These are phyloP conservation scores for Petrolisthes manimaculis DNA, from an alignment of 2,888 invertebrate genomes.

Conservation along the genomic window DNA sequence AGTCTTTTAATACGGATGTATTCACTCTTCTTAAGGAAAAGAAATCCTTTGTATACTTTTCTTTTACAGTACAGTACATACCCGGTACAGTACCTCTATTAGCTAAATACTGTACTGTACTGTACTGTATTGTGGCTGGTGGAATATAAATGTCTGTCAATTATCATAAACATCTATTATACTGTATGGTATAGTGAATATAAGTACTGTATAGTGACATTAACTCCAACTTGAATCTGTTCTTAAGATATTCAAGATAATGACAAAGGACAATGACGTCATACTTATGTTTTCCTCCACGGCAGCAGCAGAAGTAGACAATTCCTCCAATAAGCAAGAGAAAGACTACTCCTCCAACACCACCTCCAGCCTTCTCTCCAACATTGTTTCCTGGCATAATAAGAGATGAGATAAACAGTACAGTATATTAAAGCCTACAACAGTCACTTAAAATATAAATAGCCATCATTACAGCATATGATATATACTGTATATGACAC, in stretches of 20 bases:
- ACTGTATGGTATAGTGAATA: no score
- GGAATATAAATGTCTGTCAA: no score
- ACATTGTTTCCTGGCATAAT: constrained; percentile 1
- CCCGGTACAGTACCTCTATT: no score
- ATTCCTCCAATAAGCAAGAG: constrained; percentile 57
- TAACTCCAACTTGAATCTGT: neutral
- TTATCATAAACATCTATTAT: no score
- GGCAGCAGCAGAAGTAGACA: constrained; percentile 65
- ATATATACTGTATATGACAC: no score
- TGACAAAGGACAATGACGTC: constrained; percentile 7
- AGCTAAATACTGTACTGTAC: no score
- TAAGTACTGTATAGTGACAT: no score
- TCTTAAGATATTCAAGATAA: neutral
- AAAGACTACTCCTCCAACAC: constrained; percentile 58
- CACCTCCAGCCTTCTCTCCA: constrained; percentile 62
- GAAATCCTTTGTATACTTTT: neutral
- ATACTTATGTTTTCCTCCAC: constrained; percentile 62
- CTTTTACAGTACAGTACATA: neutral
- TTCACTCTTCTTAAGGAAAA: neutral
- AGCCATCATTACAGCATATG: no score
- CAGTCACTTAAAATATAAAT: no score
- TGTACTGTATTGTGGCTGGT: no score
- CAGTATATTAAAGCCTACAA: no score
- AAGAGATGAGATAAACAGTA: no score
- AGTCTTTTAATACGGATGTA: neutral